Evolutionary conservation across 1,140 invertebrate species (phyloP).

Genomic region (Orchesella cincta): DNA sequence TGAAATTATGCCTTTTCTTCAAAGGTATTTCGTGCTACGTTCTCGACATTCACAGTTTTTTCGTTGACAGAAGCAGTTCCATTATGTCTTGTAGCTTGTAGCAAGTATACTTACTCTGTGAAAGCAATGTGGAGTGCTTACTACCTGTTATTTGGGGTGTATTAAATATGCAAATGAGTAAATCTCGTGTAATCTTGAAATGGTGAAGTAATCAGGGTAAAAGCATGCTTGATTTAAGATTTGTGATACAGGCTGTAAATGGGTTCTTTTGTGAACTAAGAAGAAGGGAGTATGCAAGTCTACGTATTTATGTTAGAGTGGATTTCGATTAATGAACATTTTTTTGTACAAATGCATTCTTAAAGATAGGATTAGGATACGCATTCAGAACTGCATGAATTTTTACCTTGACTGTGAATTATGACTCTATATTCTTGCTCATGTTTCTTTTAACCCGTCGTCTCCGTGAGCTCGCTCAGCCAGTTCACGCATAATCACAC

Average conservation of each 20-base stretch:
- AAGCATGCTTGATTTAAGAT: not conserved
- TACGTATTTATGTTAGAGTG: too few relatives aligned
- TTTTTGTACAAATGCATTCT: too few relatives aligned
- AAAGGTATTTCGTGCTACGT: not conserved
- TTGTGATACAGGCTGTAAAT: not conserved
- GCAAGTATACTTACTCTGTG: not conserved
- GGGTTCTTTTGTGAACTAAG: not conserved
- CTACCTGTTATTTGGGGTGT: not conserved
- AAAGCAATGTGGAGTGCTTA: not conserved
- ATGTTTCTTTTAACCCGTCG: too few relatives aligned
- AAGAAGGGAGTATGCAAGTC: not conserved
- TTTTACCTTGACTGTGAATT: too few relatives aligned
- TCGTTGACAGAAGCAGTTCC: not conserved
- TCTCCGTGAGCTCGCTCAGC: too few relatives aligned
- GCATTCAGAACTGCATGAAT: not conserved
- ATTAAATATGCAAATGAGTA: constrained; percentile 15
- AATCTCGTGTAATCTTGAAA: not conserved
- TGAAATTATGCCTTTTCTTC: not conserved
- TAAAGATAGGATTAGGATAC: not conserved
- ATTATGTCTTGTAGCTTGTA: not conserved
- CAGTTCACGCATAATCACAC: too few relatives aligned
- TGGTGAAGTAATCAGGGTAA: constrained; percentile 3
- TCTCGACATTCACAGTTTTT: not conserved
- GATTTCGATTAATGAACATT: too few relatives aligned
- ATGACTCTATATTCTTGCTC: too few relatives aligned